Conservation (phyloP, 2,113 vertebrate genomes). For the Oxyruncus cristatus region DNA sequence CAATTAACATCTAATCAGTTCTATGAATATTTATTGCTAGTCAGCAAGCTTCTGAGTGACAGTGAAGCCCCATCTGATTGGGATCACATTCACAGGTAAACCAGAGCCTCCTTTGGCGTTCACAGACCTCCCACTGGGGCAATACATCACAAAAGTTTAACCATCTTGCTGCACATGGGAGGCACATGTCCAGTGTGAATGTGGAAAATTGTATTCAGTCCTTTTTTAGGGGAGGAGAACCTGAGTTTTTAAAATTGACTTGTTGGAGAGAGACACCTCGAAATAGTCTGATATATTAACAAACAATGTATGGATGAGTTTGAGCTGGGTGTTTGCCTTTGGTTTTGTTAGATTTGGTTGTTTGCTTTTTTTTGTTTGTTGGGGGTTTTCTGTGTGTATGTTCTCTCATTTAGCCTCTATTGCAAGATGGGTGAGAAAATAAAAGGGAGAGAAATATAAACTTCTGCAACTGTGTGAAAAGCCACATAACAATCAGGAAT, state of each 20-base stretch:
- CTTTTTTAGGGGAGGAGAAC: not conserved
- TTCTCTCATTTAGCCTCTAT: not conserved
- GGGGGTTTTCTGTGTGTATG: not conserved
- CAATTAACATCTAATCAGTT: conserved; percentile 64
- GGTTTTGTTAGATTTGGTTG: not conserved
- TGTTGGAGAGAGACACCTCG: not conserved
- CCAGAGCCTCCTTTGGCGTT: not conserved
- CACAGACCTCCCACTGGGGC: not conserved
- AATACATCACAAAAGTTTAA: not conserved
- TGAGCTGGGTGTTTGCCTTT: not conserved
- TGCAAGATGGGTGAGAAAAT: not conserved
- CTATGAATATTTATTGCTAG: conserved; percentile 69
- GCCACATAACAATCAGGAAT: not conserved
- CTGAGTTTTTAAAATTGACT: not conserved
- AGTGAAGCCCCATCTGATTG: not conserved
- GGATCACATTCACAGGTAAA: conserved; percentile 9
- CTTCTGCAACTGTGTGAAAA: not conserved
- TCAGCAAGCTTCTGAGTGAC: conserved; percentile 40
- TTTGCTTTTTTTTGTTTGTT: not conserved
- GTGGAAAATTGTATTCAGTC: not conserved
- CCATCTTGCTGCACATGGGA: not conserved
- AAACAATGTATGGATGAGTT: not conserved
- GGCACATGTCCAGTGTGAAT: not conserved
- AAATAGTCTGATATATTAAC: not conserved
- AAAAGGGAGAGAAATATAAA: not conserved